Conservation (phyloP, 2,113 vertebrate genomes). For the Chloropsis hardwickii region DNA sequence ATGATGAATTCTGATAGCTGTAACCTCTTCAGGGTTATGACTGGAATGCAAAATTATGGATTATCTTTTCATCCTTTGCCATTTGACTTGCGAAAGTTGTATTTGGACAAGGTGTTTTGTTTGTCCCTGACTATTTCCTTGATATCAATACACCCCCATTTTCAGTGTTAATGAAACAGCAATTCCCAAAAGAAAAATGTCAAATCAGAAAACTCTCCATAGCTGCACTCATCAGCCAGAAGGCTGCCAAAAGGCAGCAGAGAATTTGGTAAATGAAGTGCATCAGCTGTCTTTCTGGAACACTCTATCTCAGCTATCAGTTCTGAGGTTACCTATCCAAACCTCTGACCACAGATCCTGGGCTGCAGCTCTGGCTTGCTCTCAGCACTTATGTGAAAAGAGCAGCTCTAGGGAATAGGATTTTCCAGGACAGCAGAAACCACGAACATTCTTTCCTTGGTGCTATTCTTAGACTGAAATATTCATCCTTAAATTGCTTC, state of each 20-base stretch:
- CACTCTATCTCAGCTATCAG: not conserved
- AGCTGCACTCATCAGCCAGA: not conserved
- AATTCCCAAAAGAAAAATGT: not conserved
- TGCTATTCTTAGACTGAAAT: not conserved
- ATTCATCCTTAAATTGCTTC: conserved; percentile 9
- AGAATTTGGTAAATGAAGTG: not conserved
- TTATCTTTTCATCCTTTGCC: not conserved
- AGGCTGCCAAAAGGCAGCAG: not conserved
- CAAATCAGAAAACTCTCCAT: not conserved
- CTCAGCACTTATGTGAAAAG: not conserved
- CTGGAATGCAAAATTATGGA: not conserved
- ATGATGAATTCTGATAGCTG: conserved; percentile 47
- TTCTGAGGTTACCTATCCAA: not conserved
- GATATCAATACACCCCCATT: not conserved
- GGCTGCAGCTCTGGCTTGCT: not conserved
- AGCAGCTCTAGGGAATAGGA: not conserved
- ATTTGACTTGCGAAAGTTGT: not conserved
- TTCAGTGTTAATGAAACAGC: not conserved
- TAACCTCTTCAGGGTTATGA: not conserved
- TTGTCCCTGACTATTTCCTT: not conserved
- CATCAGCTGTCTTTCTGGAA: not conserved
- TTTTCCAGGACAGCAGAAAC: not conserved
- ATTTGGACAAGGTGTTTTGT: not conserved
- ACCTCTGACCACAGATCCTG: not conserved
- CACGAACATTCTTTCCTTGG: not conserved